A percentile compares a stretch with the other conserved stretches of the same genome.
Evolutionary conservation across 92 coral and sea anemone genomes (phyloP).

Genomic region (Diadumene lineata): DNA sequence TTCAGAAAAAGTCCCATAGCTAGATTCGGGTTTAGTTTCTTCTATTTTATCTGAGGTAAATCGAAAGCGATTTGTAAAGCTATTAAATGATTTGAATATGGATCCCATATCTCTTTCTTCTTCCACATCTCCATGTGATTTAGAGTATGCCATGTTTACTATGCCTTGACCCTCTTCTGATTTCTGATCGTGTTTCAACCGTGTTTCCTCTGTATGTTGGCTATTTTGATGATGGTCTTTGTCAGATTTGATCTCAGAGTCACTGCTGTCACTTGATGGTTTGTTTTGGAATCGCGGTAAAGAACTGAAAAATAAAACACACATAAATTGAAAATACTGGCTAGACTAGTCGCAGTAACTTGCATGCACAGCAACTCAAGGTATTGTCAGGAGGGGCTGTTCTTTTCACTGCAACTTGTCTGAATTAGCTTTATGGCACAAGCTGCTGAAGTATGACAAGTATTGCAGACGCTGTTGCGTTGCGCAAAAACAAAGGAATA

Average conservation of each 20-base stretch:
- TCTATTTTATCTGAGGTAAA: slow-evolving; percentile 28
- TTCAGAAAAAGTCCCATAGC: slow-evolving; percentile 12
- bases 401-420: no score
- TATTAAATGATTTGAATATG: slow-evolving; percentile 22
- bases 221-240: not conserved
- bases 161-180: not conserved
- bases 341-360: no score
- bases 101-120: slow-evolving; percentile 20
- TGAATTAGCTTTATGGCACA: no score
- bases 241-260: slow-evolving; percentile 27
- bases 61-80: slow-evolving; percentile 28
- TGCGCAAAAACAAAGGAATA: no score
- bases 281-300: slow-evolving; percentile 11
- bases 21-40: slow-evolving; percentile 10
- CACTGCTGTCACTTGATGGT: slow-evolving; percentile 32
- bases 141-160: slow-evolving; percentile 34
- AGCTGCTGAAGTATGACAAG: no score
- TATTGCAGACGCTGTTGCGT: no score
- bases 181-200: not conserved
- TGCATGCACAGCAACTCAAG: no score
- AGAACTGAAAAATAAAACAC: not conserved
- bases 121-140: slow-evolving; percentile 20
- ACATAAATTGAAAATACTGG: no score
- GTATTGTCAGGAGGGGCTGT: no score
- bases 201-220: not conserved